These are phyloP conservation scores for Pyxicephalus adspersus DNA, from an alignment of 2,113 vertebrate species.

Conservation along the genomic window DNA sequence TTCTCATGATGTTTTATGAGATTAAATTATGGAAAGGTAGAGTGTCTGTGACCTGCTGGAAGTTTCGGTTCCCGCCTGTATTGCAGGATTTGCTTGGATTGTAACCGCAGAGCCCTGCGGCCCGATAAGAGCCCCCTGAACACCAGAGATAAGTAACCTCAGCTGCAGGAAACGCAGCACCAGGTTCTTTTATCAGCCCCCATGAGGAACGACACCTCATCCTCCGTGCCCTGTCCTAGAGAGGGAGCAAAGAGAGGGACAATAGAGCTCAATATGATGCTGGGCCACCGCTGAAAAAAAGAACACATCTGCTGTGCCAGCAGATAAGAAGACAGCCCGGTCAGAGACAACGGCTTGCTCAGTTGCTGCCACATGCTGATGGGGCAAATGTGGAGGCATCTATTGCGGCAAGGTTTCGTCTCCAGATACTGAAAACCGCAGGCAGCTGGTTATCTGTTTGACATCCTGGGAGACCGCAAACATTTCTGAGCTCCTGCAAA, in stretches of 20 bases:
- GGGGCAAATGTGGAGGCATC: constrained; percentile 71
- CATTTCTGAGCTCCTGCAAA: constrained; percentile 63
- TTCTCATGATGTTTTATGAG: too few relatives aligned
- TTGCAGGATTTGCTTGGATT: constrained; percentile 29
- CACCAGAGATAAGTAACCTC: constrained; percentile 71
- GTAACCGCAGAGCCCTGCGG: constrained; percentile 54
- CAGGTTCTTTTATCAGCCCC: constrained; percentile 63
- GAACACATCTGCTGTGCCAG: constrained; percentile 70
- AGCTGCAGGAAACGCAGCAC: constrained; percentile 60
- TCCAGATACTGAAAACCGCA: constrained; percentile 70
- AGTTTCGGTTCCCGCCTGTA: neutral
- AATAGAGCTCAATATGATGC: constrained; percentile 67
- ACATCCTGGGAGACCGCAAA: constrained; percentile 70
- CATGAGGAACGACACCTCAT: constrained; percentile 62
- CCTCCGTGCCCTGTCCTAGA: constrained; percentile 57
- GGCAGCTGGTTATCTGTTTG: constrained; percentile 72
- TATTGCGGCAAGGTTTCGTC: constrained; percentile 68
- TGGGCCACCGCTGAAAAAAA: constrained; percentile 70
- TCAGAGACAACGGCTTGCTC: constrained; percentile 58
- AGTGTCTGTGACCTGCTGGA: neutral
- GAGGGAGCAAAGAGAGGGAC: constrained; percentile 66
- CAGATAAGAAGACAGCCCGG: constrained; percentile 67
- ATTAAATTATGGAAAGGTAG: too few relatives aligned
- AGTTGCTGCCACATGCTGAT: constrained; percentile 69
- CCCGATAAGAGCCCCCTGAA: constrained; percentile 64